These are phyloP conservation scores for Balaeniceps rex DNA, from an alignment of 2,113 vertebrate species.

Conservation along the genomic window DNA sequence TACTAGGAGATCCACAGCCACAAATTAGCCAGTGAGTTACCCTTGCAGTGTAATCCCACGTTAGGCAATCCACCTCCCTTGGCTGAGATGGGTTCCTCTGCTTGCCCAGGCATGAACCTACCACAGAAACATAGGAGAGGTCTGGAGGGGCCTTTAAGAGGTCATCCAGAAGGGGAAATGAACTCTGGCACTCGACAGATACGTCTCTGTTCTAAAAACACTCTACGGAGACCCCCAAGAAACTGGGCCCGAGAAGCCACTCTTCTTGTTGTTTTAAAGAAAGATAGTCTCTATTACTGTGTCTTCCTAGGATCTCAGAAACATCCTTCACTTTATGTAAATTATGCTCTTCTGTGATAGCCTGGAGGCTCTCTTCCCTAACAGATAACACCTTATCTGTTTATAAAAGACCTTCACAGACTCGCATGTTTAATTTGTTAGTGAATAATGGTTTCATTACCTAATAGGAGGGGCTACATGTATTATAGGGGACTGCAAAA, in stretches of 20 bases:
- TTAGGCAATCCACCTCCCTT: not conserved
- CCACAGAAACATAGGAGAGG: not conserved
- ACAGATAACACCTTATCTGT: not conserved
- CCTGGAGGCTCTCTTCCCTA: not conserved
- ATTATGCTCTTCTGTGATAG: not conserved
- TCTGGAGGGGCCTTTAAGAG: not conserved
- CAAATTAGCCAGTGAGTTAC: not conserved
- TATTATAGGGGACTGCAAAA: not conserved
- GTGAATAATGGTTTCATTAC: constrained; percentile 9
- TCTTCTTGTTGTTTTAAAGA: not conserved
- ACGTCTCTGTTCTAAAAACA: not conserved
- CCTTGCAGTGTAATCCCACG: not conserved
- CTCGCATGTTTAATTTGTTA: not conserved
- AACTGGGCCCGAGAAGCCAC: not conserved
- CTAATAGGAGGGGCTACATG: not conserved
- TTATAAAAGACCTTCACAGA: not conserved
- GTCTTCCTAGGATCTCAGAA: not conserved
- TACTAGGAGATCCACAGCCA: not conserved
- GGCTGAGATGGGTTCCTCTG: not conserved
- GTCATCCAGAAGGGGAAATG: not conserved
- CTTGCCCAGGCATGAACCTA: not conserved
- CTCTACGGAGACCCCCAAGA: not conserved
- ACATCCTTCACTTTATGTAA: not conserved
- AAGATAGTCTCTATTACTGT: not conserved
- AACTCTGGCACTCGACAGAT: not conserved